phyloP scores from a whole-genome alignment of 2,888 invertebrate species.

The Caenorhabditis becei region DNA sequence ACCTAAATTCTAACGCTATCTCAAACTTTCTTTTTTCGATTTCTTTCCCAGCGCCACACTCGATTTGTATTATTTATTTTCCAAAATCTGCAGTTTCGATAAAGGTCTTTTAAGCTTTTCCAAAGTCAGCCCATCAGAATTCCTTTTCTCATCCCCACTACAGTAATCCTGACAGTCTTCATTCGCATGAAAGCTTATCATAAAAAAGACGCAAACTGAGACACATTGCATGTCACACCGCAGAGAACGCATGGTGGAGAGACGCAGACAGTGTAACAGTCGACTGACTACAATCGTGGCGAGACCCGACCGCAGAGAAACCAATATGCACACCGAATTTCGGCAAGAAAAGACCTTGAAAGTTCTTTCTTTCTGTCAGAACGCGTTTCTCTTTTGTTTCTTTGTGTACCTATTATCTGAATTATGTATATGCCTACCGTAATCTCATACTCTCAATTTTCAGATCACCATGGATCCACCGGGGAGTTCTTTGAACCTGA shows the following conservation, averaged over 20 bases:
- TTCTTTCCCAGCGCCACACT: constrained; percentile 1
- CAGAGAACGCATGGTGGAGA: background rate
- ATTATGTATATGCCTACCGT: background rate
- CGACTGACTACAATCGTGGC: constrained; percentile 2
- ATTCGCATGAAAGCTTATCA: too few relatives aligned
- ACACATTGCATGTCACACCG: background rate
- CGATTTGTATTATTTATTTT: constrained; percentile 16
- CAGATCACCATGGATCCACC: background rate
- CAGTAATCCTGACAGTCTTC: too few relatives aligned
- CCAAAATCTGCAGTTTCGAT: constrained; percentile 22
- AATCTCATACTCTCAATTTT: background rate
- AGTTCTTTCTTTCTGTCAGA: background rate
- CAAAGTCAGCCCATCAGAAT: background rate
- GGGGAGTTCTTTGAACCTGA: too few relatives aligned
- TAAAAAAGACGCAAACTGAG: background rate
- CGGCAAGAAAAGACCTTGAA: background rate
- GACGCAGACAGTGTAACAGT: constrained; percentile 15
- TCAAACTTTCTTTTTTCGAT: constrained; percentile 18
- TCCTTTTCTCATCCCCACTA: too few relatives aligned
- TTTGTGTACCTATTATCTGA: background rate
- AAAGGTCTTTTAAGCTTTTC: background rate
- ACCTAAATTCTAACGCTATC: constrained; percentile 22
- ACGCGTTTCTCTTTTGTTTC: too few relatives aligned
- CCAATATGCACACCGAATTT: background rate
- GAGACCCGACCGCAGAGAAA: constrained; percentile 6